Evolutionary conservation across 2,797 vertebrate genomes (phyloP).

Genomic region (Hoplostethus atlanticus): DNA sequence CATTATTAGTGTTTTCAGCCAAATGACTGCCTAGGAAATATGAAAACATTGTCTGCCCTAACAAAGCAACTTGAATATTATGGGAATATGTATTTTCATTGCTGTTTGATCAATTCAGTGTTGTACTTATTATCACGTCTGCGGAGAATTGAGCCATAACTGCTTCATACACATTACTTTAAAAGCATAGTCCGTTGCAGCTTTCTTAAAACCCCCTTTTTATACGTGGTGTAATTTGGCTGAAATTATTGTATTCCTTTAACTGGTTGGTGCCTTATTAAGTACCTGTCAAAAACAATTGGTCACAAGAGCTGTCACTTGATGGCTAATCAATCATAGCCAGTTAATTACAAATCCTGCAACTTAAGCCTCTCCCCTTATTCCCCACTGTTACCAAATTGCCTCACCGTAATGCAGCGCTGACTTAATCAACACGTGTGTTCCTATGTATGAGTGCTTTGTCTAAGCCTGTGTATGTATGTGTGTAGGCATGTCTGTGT

Average conservation of each 20-base stretch:
- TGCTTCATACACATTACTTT: conserved; percentile 51
- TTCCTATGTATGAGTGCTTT: conserved; percentile 35
- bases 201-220: conserved; percentile 46
- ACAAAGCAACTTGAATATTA: conserved; percentile 39
- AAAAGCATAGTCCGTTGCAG: conserved; percentile 33
- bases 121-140: conserved; percentile 25
- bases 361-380: conserved; percentile 37
- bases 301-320: conserved; percentile 42
- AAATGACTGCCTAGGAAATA: conserved; percentile 35
- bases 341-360: conserved; percentile 41
- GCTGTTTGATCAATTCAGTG: conserved; percentile 34
- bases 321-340: conserved; percentile 52
- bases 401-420: conserved; percentile 18
- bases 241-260: conserved; percentile 33
- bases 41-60: conserved; percentile 32
- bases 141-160: conserved; percentile 38
- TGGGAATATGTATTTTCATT: conserved; percentile 35
- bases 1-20: conserved; percentile 20
- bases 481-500: background rate
- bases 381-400: conserved; percentile 32
- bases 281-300: conserved; percentile 44
- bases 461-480: conserved; percentile 42
- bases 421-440: conserved; percentile 20
- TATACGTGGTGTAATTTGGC: conserved; percentile 44
- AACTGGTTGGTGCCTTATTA: conserved; percentile 42